A percentile compares a stretch with the other conserved stretches of the same genome.
These are phyloP conservation scores for Todiramphus chloris DNA, from an alignment of 2,113 vertebrate genomes.

Conservation along the genomic window DNA sequence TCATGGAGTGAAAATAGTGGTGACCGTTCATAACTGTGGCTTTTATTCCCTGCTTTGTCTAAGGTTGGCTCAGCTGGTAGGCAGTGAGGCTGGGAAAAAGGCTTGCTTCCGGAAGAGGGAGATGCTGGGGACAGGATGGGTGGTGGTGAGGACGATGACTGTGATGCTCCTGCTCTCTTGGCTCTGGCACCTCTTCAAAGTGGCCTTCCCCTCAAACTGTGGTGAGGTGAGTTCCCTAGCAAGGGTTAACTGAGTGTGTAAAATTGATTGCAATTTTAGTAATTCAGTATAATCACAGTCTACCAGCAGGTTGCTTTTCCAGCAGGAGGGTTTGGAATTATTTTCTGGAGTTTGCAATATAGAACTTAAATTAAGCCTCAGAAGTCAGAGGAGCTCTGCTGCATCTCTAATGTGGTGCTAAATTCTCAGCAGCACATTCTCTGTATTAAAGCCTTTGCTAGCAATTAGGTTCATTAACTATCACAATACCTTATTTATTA, in stretches of 20 bases:
- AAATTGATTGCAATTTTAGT: slow-evolving; percentile 88
- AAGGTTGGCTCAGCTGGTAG: not conserved
- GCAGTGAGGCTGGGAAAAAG: not conserved
- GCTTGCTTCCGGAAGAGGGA: not conserved
- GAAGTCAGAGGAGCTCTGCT: slow-evolving; percentile 83
- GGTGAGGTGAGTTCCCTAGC: slow-evolving; percentile 45
- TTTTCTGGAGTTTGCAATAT: slow-evolving; percentile 90
- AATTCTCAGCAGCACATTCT: slow-evolving; percentile 86
- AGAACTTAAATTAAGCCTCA: slow-evolving; percentile 91
- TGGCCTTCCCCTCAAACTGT: not conserved
- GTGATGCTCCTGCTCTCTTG: not conserved
- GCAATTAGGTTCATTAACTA: slow-evolving; percentile 90
- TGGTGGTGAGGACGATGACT: not conserved
- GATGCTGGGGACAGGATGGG: not conserved
- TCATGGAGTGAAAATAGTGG: not conserved
- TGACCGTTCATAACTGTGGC: not conserved
- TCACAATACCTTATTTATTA: slow-evolving; percentile 90
- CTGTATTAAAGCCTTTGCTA: slow-evolving; percentile 84
- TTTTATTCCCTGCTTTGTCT: not conserved
- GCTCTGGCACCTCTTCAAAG: not conserved
- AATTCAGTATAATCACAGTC: slow-evolving; percentile 88
- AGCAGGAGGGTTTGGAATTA: slow-evolving; percentile 89
- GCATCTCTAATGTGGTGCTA: slow-evolving; percentile 86
- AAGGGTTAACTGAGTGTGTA: slow-evolving; percentile 84
- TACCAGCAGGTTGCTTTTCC: slow-evolving; percentile 87